A percentile compares a stretch with the other conserved stretches of the same genome.
Conservation (phyloP, 2,888 invertebrate species). For the Melieria crassipennis region DNA sequence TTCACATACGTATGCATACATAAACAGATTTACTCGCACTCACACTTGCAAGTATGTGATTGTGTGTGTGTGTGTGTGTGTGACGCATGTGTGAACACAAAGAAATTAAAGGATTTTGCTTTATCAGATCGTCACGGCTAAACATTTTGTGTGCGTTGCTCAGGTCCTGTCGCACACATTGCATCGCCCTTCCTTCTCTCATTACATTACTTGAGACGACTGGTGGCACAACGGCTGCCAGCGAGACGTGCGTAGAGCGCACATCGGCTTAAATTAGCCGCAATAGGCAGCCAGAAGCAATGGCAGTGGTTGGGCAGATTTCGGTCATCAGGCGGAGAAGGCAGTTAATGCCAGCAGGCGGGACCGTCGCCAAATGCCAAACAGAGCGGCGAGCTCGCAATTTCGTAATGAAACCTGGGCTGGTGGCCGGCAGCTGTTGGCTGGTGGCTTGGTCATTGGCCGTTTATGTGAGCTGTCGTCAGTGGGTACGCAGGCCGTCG, state of each 20-base stretch:
- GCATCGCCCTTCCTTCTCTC: not conserved
- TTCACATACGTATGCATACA: not conserved
- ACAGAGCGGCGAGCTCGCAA: not conserved
- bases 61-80: slow-evolving; percentile 9
- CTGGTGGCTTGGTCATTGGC: not conserved
- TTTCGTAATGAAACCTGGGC: slow-evolving; percentile 21
- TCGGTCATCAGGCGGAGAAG: no score
- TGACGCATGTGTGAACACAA: slow-evolving; percentile 15
- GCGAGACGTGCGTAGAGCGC: no score
- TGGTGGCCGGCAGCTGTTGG: not conserved
- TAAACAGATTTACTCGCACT: not conserved
- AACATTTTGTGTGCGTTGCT: no score
- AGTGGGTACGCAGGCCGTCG: no score
- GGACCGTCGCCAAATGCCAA: not conserved
- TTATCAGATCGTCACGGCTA: slow-evolving; percentile 5
- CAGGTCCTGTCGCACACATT: no score
- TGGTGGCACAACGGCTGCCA: no score
- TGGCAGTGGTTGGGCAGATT: no score
- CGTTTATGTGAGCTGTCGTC: no score
- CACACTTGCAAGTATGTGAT: not conserved
- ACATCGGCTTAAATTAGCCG: no score
- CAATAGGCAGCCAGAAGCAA: no score
- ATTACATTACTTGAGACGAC: not conserved
- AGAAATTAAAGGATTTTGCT: slow-evolving; percentile 28
- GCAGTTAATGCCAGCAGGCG: no score